Evolutionary conservation across 2,113 vertebrate genomes (phyloP).

Genomic region (Irena cyanogastra): DNA sequence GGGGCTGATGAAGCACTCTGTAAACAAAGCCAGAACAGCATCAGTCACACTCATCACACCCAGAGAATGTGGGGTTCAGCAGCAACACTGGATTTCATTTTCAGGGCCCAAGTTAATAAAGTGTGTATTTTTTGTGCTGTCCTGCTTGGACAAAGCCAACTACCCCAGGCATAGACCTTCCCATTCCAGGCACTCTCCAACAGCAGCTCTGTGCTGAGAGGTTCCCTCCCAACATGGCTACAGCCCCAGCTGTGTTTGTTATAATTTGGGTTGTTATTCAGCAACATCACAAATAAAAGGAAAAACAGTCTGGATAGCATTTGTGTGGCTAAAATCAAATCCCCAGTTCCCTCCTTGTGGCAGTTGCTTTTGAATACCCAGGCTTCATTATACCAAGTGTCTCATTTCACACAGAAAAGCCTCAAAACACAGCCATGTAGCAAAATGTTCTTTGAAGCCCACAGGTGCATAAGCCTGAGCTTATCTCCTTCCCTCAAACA

Average conservation of each 20-base stretch:
- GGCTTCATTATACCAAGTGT: background rate
- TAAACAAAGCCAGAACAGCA: background rate
- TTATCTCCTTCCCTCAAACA: background rate
- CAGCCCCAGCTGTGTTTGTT: too few relatives aligned
- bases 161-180: background rate
- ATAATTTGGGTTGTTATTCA: background rate
- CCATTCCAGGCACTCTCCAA: background rate
- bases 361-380: background rate
- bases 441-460: background rate
- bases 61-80: background rate
- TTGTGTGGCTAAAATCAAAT: background rate
- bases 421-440: background rate
- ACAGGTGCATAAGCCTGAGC: background rate
- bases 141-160: background rate
- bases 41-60: background rate
- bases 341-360: background rate
- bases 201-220: accelerated
- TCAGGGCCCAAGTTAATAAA: background rate
- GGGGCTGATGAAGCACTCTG: background rate
- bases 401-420: background rate
- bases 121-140: background rate
- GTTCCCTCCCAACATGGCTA: accelerated
- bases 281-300: background rate
- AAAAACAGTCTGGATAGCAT: background rate
- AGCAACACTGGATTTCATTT: accelerated